Conservation (phyloP, 2,888 invertebrate species). For the Pollenia amentaria region DNA sequence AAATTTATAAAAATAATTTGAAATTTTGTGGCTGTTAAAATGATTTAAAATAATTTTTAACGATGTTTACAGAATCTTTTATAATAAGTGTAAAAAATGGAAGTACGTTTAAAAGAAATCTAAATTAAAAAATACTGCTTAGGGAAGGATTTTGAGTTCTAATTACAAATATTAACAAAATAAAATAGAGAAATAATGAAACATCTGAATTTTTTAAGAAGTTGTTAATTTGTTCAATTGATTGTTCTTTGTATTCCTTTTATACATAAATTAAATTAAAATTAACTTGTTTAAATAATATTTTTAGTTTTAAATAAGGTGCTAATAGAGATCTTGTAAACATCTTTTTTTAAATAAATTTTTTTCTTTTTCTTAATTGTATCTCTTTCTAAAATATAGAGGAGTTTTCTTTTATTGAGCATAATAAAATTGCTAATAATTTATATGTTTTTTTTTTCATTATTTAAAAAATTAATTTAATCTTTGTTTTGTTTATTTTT, state of each 20-base stretch:
- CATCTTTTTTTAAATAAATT: slow-evolving; percentile 34
- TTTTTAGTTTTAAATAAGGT: slow-evolving; percentile 11
- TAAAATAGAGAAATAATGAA: too few relatives aligned
- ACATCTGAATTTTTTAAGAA: not conserved
- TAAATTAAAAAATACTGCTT: not conserved
- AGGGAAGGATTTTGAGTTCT: not conserved
- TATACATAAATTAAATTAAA: slow-evolving; percentile 15
- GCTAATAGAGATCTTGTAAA: slow-evolving; percentile 57
- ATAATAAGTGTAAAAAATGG: not conserved
- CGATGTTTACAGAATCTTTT: slow-evolving; percentile 62
- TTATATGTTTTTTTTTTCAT: slow-evolving; percentile 1
- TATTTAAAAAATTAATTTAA: slow-evolving; percentile 20
- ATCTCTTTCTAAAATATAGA: slow-evolving; percentile 1
- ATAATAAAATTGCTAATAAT: slow-evolving; percentile 60
- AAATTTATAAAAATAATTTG: slow-evolving; percentile 1
- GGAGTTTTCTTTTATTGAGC: slow-evolving; percentile 57
- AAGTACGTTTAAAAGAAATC: not conserved
- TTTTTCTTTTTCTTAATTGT: not conserved
- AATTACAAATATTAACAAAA: not conserved
- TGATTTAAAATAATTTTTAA: slow-evolving; percentile 24
- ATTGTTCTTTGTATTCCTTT: slow-evolving; percentile 2
- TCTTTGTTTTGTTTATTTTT: not conserved
- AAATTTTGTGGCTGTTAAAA: slow-evolving; percentile 32
- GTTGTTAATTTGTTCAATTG: not conserved
- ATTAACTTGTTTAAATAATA: slow-evolving; percentile 32